A percentile compares a stretch with the other conserved stretches of the same genome.
Conservation (phyloP, 2,113 vertebrate species). For the Ptilorrhoa leucosticta region DNA sequence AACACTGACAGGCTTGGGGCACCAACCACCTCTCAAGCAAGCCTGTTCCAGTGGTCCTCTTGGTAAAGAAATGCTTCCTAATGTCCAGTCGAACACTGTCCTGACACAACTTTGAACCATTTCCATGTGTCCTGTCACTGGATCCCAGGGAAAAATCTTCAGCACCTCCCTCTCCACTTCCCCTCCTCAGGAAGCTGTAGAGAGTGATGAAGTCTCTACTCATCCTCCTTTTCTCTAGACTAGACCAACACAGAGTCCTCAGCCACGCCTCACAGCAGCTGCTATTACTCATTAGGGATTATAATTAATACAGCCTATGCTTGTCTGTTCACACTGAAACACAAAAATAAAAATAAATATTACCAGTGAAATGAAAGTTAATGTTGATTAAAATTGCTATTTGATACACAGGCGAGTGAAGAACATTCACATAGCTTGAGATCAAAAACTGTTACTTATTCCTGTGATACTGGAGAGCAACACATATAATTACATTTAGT, state of each 20-base stretch:
- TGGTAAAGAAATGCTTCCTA: neutral
- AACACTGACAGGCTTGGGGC: neutral
- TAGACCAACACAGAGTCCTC: neutral
- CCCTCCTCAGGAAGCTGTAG: neutral
- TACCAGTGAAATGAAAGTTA: neutral
- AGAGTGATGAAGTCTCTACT: neutral
- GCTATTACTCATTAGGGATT: neutral
- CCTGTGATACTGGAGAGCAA: neutral
- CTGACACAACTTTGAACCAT: neutral
- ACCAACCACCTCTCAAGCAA: neutral
- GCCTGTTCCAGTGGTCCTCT: neutral
- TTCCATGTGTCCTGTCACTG: accelerated
- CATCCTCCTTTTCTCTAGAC: neutral
- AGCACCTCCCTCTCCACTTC: neutral
- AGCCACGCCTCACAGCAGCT: neutral
- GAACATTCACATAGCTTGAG: neutral
- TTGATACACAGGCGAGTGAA: neutral
- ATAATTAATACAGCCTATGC: neutral
- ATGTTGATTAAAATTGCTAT: neutral
- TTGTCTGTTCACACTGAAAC: neutral
- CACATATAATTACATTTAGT: neutral
- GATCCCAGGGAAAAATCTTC: neutral
- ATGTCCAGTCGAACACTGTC: neutral
- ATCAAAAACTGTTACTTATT: neutral
- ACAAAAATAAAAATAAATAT: neutral